phyloP scores from a whole-genome alignment of 2,113 vertebrate genomes.

The Cyprinus carpio region DNA sequence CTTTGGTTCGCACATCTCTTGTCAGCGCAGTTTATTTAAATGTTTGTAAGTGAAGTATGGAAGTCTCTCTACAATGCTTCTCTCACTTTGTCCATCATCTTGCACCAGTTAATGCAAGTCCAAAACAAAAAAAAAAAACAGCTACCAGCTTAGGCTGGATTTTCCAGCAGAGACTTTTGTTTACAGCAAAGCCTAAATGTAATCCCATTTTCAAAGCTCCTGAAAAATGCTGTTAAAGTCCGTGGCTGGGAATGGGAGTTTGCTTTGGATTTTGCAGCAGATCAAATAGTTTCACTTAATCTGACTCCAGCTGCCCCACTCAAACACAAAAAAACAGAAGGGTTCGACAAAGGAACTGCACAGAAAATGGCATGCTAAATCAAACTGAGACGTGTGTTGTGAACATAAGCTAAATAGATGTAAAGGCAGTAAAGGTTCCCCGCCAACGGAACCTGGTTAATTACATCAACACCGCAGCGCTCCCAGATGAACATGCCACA shows the following conservation, averaged over 20 bases:
- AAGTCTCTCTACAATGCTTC: not conserved
- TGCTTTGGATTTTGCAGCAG: conserved; percentile 50
- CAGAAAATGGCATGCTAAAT: conserved; percentile 59
- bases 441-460: conserved; percentile 30
- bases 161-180: conserved; percentile 42
- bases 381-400: conserved; percentile 42
- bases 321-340: conserved; percentile 43
- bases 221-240: conserved; percentile 45
- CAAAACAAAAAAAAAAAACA: not conserved
- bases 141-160: not conserved
- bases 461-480: conserved; percentile 12
- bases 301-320: conserved; percentile 41
- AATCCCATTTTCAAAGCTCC: conserved; percentile 57
- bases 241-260: conserved; percentile 39
- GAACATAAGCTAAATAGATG: conserved; percentile 53
- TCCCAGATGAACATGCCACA: not conserved
- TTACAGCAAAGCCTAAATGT: conserved; percentile 45
- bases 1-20: not conserved
- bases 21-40: not conserved
- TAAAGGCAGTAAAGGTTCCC: not conserved
- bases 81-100: not conserved
- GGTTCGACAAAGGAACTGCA: not conserved
- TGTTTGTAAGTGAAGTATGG: not conserved
- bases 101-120: not conserved
- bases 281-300: conserved; percentile 52